Evolutionary conservation across 64 coral and sea anemone species (phyloP), one percentile per base, ranked within the genome.

Genomic region (Montipora capricornis): DNA sequence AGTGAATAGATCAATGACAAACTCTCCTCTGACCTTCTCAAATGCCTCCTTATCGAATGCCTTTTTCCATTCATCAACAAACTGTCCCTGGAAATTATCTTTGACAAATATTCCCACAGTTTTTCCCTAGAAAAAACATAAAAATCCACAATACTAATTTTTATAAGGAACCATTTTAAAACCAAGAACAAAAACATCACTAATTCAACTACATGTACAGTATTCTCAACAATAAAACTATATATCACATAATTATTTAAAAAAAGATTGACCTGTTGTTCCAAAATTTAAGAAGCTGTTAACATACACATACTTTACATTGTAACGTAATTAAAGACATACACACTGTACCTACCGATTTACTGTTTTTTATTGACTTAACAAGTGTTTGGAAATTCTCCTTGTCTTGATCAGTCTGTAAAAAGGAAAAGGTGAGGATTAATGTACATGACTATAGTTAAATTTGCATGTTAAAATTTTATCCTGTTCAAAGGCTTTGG

Each of bases 21-120:
- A 57, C 53, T 57, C 11, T 57, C 53, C 53, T 22, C 46, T 67
- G 76, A 98, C 96, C 92, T 99, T 99, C 55, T 96, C 95, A 92
- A 99, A 99, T 55, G 92, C 89, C 44, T 92, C 92, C 44, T 94
- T 95, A 13, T 96, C 95, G 92, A 99, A 96, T 4, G 77, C 88
- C n/a, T 47, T 74, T 60, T 94, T 99, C 98, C 98, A 99, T 49
- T 90, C 92, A 76, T 96, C 95, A 51, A 94, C 88, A 90, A 99
- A 99, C 84, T 96, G 92, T 79, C 98, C 94, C 16, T 96, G 94
- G 73, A 96, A 99, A 89, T 94, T 93, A 90, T 99, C 98, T 76
- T 99, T 99, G 47, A 77, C 76, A 90, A 99, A 99, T 20, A 99
- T 75, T 17, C 98, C 98, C 84, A 94, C 92, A 70, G 89, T 91